Conservation (phyloP, 2,888 invertebrate species). For the Polymixis flavicincta region DNA sequence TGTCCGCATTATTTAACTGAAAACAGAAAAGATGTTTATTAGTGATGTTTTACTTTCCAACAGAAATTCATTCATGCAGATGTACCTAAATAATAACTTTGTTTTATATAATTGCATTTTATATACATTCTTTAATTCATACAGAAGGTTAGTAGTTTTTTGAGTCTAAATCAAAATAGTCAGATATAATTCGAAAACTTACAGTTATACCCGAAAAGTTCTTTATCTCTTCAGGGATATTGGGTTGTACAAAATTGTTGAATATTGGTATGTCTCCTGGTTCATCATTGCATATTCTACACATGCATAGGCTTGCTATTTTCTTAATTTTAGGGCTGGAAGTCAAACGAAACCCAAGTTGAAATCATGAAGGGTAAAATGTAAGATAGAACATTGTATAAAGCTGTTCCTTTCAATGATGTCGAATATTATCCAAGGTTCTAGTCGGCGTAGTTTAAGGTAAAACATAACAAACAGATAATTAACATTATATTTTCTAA, state of each 20-base stretch:
- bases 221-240: constrained; percentile 83
- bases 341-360: constrained; percentile 39
- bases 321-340: constrained; percentile 70
- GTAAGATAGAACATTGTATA: neutral
- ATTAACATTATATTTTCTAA: neutral
- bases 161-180: neutral
- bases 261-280: constrained; percentile 84
- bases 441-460: neutral
- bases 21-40: constrained; percentile 53
- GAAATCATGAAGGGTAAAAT: neutral
- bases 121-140: too few relatives aligned
- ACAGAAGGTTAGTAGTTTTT: neutral
- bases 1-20: constrained; percentile 79
- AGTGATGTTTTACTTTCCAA: neutral
- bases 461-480: constrained; percentile 6
- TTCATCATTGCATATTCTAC: constrained; percentile 82
- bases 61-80: neutral
- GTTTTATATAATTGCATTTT: neutral
- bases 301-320: constrained; percentile 68
- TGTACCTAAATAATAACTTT: neutral
- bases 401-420: neutral
- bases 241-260: constrained; percentile 78
- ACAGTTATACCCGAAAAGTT: constrained; percentile 83
- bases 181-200: constrained; percentile 63
- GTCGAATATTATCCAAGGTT: neutral